Evolutionary conservation across 23 tunicate species (phyloP), one percentile per base, ranked within the genome.

Genomic region (Ascidia mentula): DNA sequence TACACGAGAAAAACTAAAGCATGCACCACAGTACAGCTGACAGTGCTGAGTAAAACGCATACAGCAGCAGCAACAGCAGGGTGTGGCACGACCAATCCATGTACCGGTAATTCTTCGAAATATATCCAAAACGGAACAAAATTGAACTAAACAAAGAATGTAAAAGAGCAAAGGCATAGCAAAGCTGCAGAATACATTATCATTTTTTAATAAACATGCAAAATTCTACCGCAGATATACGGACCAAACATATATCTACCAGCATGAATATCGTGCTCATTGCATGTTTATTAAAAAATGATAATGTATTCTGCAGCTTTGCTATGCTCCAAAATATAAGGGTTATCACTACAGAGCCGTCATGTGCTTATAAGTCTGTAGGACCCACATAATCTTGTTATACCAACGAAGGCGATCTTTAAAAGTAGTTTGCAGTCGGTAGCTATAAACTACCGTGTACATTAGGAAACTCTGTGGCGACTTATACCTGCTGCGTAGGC

Each of bases 21-120:
- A 53, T 53, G 65, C 65, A 53, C 65, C 22, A 53, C 13, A 53
- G 24, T 20, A 53, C 65, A 53, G 7, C 65, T 28, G 2, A 53
- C 4, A 28, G 65, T 53, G 13, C 65, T 53, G 22, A 53, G 24
- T 1, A 3, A 26, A 53, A 53, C 24, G 65, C 65, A 53, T 20
- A 53, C 13, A 53, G 65, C 65, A 28, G 65, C 65, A 53, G 65
- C 65, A 53, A 53, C 65, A 53, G 13, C 65, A 20, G 65, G 65
- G 24, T 53, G n/a, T n/a, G 65, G 28, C 4, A 20, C 24, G 65
- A 6, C 65, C 65, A 53, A 28, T 53, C 24, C 65, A 53, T 53
- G 24, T 53, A 53, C 22, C 28, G 65, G 65, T 53, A 53, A 53
- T 20, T 9, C 24, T 53, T 6, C 24, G 65, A 26, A 26, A 53